phyloP scores from a whole-genome alignment of 2,113 vertebrate species.

The Lanius ludovicianus region DNA sequence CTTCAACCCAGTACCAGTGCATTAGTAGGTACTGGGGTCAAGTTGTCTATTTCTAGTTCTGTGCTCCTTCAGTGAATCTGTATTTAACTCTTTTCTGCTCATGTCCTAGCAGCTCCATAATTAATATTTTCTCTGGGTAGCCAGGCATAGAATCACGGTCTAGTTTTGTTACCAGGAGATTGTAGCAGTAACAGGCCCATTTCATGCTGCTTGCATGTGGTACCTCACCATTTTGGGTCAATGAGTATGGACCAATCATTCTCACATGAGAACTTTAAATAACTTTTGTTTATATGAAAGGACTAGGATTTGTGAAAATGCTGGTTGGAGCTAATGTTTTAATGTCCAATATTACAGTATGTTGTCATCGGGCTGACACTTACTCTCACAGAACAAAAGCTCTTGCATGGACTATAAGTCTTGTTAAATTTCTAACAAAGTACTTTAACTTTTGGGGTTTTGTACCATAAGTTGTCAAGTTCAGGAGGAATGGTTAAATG shows the following conservation, averaged over 20 bases:
- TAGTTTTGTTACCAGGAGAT: not conserved
- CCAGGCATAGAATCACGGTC: not conserved
- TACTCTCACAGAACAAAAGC: not conserved
- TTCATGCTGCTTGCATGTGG: not conserved
- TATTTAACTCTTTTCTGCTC: not conserved
- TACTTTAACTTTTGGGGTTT: not conserved
- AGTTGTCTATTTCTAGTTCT: not conserved
- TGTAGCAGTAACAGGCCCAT: not conserved
- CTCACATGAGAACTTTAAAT: not conserved
- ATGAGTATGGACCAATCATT: accelerated
- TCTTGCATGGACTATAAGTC: not conserved
- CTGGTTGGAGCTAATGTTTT: not conserved
- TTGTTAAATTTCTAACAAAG: not conserved
- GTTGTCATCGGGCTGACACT: not conserved
- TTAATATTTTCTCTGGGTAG: not conserved
- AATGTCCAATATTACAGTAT: not conserved
- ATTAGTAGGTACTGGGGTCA: not conserved
- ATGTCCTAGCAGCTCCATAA: not conserved
- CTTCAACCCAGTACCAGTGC: not conserved
- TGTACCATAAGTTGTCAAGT: not conserved
- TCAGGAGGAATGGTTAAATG: not conserved
- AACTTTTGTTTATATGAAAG: not conserved
- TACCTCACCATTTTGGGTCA: not conserved
- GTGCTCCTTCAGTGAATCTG: not conserved
- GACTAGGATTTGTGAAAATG: not conserved